Conservation (phyloP, 2,888 invertebrate species). For the Rutpela maculata region DNA sequence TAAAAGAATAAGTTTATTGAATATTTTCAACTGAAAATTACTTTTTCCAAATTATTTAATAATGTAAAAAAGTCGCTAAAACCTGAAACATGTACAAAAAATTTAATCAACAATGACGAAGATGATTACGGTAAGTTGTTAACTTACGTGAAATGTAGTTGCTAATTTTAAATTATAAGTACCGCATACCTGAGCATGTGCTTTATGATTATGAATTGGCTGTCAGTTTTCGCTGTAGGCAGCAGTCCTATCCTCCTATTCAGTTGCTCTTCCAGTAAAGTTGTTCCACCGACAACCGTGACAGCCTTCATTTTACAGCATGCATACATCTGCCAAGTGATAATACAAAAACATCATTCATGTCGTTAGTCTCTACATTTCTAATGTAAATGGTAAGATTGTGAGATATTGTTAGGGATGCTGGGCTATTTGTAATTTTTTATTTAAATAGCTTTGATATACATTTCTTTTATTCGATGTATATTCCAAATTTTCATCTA, state of each 20-base stretch:
- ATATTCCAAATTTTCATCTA: background rate
- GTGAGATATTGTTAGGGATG: slow-evolving; percentile 11
- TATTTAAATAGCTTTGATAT: slow-evolving; percentile 18
- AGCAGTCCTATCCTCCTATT: background rate
- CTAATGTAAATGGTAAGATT: slow-evolving; percentile 17
- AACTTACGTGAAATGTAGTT: background rate
- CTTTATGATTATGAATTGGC: slow-evolving; percentile 20
- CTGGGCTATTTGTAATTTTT: slow-evolving; percentile 11
- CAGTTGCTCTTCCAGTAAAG: slow-evolving; percentile 7
- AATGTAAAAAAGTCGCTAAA: too few species aligned
- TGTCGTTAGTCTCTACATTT: slow-evolving; percentile 18
- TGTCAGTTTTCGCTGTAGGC: slow-evolving; percentile 13
- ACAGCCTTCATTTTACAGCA: slow-evolving; percentile 13
- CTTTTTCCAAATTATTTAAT: too few species aligned
- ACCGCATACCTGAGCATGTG: slow-evolving; percentile 23
- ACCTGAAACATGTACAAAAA: too few species aligned
- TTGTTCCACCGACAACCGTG: slow-evolving; percentile 9
- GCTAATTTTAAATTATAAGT: slow-evolving; percentile 1
- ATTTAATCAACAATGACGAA: background rate
- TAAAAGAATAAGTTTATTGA: too few species aligned
- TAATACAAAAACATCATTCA: slow-evolving; percentile 23
- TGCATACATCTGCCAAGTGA: slow-evolving; percentile 24
- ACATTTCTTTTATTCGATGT: background rate
- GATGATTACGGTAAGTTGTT: background rate
- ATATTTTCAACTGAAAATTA: too few species aligned